A percentile compares a stretch with the other conserved stretches of the same genome.
These are phyloP conservation scores for Cephus runcator DNA, from an alignment of 2,888 invertebrate species.

Conservation along the genomic window DNA sequence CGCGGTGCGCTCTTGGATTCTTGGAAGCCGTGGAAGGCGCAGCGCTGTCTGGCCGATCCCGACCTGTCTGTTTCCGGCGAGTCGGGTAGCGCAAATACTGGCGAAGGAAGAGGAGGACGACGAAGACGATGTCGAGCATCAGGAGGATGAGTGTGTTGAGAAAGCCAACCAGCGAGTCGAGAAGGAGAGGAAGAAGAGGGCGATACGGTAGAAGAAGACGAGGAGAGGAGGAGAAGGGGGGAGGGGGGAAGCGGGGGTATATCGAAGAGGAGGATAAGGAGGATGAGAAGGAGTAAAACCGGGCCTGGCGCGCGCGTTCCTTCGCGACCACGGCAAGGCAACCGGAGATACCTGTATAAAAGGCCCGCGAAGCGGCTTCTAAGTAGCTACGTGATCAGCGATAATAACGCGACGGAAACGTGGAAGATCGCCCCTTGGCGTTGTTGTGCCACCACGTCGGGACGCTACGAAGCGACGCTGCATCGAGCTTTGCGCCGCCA, in stretches of 20 bases:
- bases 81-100: not conserved
- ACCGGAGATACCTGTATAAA: slow-evolving; percentile 34
- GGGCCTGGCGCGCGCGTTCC: slow-evolving; percentile 41
- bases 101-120: slow-evolving; percentile 1
- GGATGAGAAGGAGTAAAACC: slow-evolving; percentile 49
- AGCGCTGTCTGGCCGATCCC: slow-evolving; percentile 57
- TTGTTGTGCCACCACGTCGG: not conserved
- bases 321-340: not conserved
- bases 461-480: not conserved
- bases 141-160: not conserved
- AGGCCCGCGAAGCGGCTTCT: slow-evolving; percentile 55
- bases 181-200: slow-evolving; percentile 32
- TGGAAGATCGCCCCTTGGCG: slow-evolving; percentile 42
- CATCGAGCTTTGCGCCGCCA: not conserved
- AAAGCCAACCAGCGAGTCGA: not conserved
- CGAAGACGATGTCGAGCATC: not conserved
- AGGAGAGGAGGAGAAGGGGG: slow-evolving; percentile 7
- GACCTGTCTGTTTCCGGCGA: slow-evolving; percentile 28
- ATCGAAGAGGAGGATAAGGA: slow-evolving; percentile 11
- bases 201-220: slow-evolving; percentile 29
- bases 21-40: slow-evolving; percentile 54
- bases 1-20: slow-evolving; percentile 40
- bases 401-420: slow-evolving; percentile 57
- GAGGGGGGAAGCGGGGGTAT: slow-evolving; percentile 13
- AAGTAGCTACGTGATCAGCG: slow-evolving; percentile 65